Conservation (phyloP, 2,888 invertebrate species). For the Aromia moschata region DNA sequence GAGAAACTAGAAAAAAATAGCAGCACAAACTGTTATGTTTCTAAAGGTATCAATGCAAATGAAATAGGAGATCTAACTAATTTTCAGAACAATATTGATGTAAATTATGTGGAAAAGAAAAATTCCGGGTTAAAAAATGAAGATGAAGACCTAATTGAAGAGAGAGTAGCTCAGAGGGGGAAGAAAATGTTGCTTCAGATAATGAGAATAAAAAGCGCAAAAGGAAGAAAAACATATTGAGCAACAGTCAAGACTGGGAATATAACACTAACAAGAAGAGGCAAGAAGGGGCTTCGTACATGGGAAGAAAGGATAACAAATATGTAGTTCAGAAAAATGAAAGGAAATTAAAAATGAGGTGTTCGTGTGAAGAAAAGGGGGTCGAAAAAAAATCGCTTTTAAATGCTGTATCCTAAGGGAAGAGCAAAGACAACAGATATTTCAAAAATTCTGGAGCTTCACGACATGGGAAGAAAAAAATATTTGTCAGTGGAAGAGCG, state of each 20-base stretch:
- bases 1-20: conserved; percentile 20
- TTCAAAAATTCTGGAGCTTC: conserved; percentile 30
- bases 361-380: conserved; percentile 19
- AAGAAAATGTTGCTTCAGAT: conserved; percentile 20
- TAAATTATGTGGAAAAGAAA: conserved; percentile 20
- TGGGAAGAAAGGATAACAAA: conserved; percentile 28
- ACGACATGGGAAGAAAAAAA: conserved; percentile 32
- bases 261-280: conserved; percentile 23
- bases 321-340: conserved; percentile 21
- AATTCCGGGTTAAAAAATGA: conserved; percentile 14
- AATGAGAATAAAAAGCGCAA: conserved; percentile 25
- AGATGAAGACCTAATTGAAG: conserved; percentile 20
- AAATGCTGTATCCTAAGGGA: conserved; percentile 27
- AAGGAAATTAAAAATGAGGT: conserved; percentile 22
- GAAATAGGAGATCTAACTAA: conserved; percentile 25
- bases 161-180: conserved; percentile 22
- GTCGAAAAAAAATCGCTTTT: conserved; percentile 17
- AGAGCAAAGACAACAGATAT: conserved; percentile 26
- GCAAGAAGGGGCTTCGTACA: conserved; percentile 13
- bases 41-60: conserved; percentile 23
- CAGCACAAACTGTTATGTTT: conserved; percentile 10
- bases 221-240: conserved; percentile 27
- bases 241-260: conserved; percentile 21
- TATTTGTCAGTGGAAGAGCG: conserved; percentile 23
- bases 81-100: conserved; percentile 17